Percentiles rank a stretch among this genome's conserved stretches.
These are phyloP conservation scores for Melanotaenia boesemani DNA, from an alignment of 2,797 vertebrate genomes.

Conservation along the genomic window DNA sequence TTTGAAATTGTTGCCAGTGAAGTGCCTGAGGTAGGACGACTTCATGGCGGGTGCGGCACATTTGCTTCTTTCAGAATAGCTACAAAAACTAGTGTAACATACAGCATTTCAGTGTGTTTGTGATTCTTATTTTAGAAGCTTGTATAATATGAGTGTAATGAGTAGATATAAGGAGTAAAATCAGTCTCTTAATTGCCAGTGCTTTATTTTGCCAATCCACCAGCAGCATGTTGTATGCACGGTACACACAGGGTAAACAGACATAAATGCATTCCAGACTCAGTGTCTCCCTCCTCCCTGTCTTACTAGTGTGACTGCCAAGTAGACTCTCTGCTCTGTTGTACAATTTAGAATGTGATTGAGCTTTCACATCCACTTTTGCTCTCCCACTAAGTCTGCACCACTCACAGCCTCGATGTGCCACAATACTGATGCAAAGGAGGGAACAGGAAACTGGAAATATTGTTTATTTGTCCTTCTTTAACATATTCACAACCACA, in stretches of 20 bases:
- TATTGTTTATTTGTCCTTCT: slow-evolving; percentile 28
- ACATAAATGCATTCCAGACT: slow-evolving; percentile 54
- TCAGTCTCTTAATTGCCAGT: slow-evolving; percentile 69
- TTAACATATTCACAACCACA: slow-evolving; percentile 17
- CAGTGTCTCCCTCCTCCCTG: slow-evolving; percentile 39
- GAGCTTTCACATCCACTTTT: slow-evolving; percentile 84
- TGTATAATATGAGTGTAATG: slow-evolving; percentile 35
- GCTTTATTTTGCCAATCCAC: slow-evolving; percentile 63
- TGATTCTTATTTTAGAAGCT: slow-evolving; percentile 41
- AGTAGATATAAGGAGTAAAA: slow-evolving; percentile 34
- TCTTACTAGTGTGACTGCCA: slow-evolving; percentile 73
- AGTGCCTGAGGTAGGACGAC: slow-evolving; percentile 67
- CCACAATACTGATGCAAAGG: slow-evolving; percentile 38
- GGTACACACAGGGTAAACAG: slow-evolving; percentile 54
- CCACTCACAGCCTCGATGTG: slow-evolving; percentile 52
- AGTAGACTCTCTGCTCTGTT: slow-evolving; percentile 77
- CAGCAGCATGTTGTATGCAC: slow-evolving; percentile 59
- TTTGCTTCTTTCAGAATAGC: slow-evolving; percentile 64
- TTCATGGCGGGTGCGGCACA: slow-evolving; percentile 60
- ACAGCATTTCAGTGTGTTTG: slow-evolving; percentile 46
- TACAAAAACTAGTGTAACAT: slow-evolving; percentile 56
- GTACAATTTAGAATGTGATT: slow-evolving; percentile 82
- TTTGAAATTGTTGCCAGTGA: slow-evolving; percentile 69
- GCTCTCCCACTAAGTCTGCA: slow-evolving; percentile 68
- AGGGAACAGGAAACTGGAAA: slow-evolving; percentile 49